Percentiles rank a stretch among this genome's conserved stretches.
phyloP scores from a whole-genome alignment of 2,113 vertebrate genomes.

The Eurystomus gularis region DNA sequence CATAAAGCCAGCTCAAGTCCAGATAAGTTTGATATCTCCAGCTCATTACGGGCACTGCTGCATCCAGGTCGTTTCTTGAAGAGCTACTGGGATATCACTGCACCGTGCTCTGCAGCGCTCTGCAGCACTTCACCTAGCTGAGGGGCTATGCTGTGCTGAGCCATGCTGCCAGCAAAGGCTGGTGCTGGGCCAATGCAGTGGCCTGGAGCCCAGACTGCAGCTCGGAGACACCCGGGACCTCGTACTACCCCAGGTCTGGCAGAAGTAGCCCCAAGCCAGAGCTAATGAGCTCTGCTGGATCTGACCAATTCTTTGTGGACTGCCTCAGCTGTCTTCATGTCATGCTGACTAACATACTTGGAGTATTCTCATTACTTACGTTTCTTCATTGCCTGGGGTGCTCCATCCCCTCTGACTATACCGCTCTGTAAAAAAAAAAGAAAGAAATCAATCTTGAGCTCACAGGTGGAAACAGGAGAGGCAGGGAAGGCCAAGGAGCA shows the following conservation, averaged over 20 bases:
- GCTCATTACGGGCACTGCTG: fast-evolving
- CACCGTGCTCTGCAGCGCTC: background rate
- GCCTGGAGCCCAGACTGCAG: background rate
- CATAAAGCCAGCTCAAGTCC: background rate
- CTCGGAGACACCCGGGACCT: background rate
- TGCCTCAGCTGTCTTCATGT: slow-evolving; percentile 51
- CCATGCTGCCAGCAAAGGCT: background rate
- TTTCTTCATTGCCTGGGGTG: slow-evolving; percentile 61
- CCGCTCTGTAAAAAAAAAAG: background rate
- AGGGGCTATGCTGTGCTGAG: background rate
- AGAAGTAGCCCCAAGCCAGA: slow-evolving; percentile 63
- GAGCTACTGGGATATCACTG: background rate
- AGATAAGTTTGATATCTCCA: background rate
- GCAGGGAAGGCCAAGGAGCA: slow-evolving; percentile 1
- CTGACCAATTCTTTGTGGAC: slow-evolving; percentile 45
- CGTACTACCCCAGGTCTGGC: background rate
- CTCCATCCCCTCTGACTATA: slow-evolving; percentile 37
- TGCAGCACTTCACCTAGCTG: background rate
- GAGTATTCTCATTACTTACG: slow-evolving; percentile 56
- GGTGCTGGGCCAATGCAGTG: fast-evolving
- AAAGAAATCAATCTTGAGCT: slow-evolving; percentile 40
- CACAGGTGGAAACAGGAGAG: slow-evolving; percentile 26
- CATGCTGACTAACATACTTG: slow-evolving; percentile 37
- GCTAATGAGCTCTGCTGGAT: slow-evolving; percentile 64
- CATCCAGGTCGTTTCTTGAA: background rate